A percentile compares a stretch with the other conserved stretches of the same genome.
Conservation (phyloP, 2,797 vertebrate genomes). For the Linurgus olivaceus region DNA sequence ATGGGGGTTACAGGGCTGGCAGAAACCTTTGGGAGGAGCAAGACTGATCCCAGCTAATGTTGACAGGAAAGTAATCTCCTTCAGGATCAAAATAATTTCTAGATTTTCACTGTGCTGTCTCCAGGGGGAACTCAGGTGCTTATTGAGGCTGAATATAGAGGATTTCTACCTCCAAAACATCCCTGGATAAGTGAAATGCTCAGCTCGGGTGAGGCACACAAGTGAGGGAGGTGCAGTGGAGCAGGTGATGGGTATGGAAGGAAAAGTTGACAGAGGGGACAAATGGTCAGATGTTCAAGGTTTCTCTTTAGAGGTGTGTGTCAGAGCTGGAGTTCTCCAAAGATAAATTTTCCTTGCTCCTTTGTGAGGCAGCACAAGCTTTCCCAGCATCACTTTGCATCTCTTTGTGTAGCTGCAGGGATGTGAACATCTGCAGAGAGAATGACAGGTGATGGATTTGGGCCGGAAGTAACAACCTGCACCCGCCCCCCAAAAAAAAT, state of each 20-base stretch:
- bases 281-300: not conserved
- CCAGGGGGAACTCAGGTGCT: not conserved
- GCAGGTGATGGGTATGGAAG: not conserved
- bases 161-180: not conserved
- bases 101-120: accelerated
- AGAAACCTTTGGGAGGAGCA: not conserved
- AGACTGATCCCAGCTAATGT: not conserved
- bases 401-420: not conserved
- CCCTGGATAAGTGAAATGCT: not conserved
- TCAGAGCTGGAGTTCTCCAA: not conserved
- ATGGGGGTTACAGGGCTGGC: not conserved
- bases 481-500: accelerated
- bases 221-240: not conserved
- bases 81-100: not conserved
- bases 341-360: not conserved
- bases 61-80: not conserved
- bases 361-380: not conserved
- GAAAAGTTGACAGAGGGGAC: not conserved
- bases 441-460: not conserved
- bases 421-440: accelerated
- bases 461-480: not conserved
- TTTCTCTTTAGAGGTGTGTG: not conserved
- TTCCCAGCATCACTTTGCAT: not conserved
- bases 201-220: not conserved
- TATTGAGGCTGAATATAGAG: not conserved